Base-by-base conservation (phyloP, 2,797 vertebrate genomes). In the Caiman crocodilus region DNA sequence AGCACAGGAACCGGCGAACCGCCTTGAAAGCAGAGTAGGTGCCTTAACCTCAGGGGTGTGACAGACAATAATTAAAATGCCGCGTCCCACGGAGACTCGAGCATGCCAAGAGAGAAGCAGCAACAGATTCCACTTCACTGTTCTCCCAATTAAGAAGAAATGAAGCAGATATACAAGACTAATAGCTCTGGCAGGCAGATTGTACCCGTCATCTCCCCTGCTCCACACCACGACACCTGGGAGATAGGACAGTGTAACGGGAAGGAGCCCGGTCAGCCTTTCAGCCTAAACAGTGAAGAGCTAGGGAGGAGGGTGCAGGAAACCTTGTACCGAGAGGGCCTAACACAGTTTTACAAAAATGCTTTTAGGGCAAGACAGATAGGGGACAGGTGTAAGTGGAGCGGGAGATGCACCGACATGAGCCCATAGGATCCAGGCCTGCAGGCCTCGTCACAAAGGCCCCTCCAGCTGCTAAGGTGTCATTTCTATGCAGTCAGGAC, bases 21-120 rank as follows among this genome's bases (percentile, higher is more conserved):
- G 84, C 89, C 50, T 93, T 87, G 82, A 95, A 96, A 97, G 91
- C 35, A 35, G 7, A 92, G 74, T 64, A 94, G 83, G 89, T 76
- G 57, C 25, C 94, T 94, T 91, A 96, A 94, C 59, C 60, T 96
- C 57, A 35, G 71, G 61, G 74, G 35, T 83, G 84, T 84, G 78
- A 96, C 65, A 89, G 80, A 78, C 89, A 96, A 76, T 97, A 96
- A 96, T 91, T 96, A 95, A 97, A 78, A 94, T 12, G 14, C 82
- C 57, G 75, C 64, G 32, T 89, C 88, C 94, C 30, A 82, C 21
- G 89, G 94, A 94, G 88, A 94, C 82, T 74, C 86, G 67, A 87
- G 82, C 61, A 50, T 23, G 42, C 71, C 74, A 84, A 42, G 16
- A 79, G 42, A 87, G 76, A 84, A 57, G 76, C 78, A 84, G 85